Percentiles rank a stretch among this genome's conserved stretches.
Conservation (phyloP, 2,888 invertebrate species). For the Machimus rusticus region DNA sequence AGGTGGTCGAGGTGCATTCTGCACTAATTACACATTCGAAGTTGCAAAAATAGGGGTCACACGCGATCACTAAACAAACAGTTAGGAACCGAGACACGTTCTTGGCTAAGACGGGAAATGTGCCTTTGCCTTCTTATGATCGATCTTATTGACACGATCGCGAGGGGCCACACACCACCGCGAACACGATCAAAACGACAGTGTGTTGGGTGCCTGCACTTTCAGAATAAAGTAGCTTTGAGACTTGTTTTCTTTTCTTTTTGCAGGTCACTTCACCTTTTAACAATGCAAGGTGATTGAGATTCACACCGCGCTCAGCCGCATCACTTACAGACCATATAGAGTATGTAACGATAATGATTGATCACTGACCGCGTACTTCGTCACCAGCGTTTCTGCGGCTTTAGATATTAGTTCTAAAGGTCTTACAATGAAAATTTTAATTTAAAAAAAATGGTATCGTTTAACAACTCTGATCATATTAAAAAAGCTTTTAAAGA, state of each 20-base stretch:
- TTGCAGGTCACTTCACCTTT: constrained; percentile 6
- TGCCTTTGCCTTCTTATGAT: neutral
- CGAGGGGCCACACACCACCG: neutral
- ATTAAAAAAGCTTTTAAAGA: neutral
- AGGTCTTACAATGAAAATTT: neutral
- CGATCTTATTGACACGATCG: constrained; percentile 7
- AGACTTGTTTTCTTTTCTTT: neutral
- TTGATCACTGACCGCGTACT: neutral
- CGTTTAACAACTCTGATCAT: neutral
- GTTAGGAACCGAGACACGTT: constrained; percentile 7
- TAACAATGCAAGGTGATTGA: constrained; percentile 17
- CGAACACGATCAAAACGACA: neutral
- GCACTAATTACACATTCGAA: neutral
- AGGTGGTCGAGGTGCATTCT: neutral
- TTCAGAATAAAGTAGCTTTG: neutral
- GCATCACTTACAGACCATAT: neutral
- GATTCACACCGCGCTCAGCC: neutral
- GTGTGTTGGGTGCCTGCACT: neutral
- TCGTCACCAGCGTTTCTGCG: neutral
- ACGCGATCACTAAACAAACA: neutral
- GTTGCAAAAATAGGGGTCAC: neutral
- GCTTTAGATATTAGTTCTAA: neutral
- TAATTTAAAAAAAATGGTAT: neutral
- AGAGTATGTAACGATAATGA: neutral
- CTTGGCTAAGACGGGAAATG: neutral